Conservation (phyloP, 2,888 invertebrate genomes). For the Agelastica alni region DNA sequence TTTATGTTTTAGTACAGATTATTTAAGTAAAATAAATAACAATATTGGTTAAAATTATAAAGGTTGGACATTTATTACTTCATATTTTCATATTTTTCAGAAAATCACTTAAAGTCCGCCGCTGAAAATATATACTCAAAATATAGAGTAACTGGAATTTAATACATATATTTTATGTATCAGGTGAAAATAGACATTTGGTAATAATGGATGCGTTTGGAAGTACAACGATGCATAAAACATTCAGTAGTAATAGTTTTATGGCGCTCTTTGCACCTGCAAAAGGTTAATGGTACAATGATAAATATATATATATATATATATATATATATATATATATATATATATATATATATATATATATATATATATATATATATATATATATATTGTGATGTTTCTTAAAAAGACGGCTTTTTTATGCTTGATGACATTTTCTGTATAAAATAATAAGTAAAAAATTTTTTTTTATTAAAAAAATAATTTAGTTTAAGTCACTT, state of each 20-base stretch:
- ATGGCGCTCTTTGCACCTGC: neutral
- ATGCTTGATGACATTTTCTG: too few species aligned
- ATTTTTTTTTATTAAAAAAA: too few species aligned
- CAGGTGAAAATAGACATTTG: conserved; percentile 3
- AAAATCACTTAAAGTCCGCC: too few species aligned
- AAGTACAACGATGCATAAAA: neutral
- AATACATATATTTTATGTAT: neutral
- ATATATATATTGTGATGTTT: too few species aligned
- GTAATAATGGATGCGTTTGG: neutral
- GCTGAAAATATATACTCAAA: neutral
- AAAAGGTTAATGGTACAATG: neutral
- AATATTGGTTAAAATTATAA: too few species aligned
- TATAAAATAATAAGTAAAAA: too few species aligned
- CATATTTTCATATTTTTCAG: neutral
- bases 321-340: neutral
- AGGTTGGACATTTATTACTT: neutral
- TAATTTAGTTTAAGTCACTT: too few species aligned
- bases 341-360: neutral
- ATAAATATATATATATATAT: neutral
- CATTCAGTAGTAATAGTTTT: neutral
- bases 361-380: neutral
- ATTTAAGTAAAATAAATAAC: too few species aligned
- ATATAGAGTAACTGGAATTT: neutral
- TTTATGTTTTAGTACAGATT: too few species aligned
- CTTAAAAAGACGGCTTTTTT: too few species aligned